Percentiles rank a stretch among this genome's conserved stretches.
phyloP scores from a whole-genome alignment of 2,113 vertebrate species.

The Okapia johnstoni region DNA sequence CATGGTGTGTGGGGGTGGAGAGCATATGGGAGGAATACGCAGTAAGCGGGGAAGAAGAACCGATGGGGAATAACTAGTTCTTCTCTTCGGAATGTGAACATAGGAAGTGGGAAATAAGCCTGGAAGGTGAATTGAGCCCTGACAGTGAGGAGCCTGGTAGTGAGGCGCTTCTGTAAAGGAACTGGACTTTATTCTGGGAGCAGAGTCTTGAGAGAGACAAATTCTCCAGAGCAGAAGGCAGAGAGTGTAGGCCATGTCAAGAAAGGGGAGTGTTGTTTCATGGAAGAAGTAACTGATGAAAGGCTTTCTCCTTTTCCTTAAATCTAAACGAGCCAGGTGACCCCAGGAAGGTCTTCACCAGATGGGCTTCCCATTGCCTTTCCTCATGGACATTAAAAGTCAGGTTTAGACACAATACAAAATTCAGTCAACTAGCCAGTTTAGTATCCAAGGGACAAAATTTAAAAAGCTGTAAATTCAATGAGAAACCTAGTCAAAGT shows the following conservation, averaged over 20 bases:
- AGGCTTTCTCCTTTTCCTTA: background rate
- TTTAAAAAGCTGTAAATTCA: background rate
- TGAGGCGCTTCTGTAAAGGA: background rate
- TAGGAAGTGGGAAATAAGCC: background rate
- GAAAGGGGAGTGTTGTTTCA: background rate
- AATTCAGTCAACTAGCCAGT: background rate
- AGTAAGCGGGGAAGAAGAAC: background rate
- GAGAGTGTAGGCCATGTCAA: background rate
- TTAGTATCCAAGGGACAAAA: background rate
- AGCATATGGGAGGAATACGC: background rate
- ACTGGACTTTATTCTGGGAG: background rate
- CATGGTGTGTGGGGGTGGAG: background rate
- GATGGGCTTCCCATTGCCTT: background rate
- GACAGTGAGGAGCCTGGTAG: background rate
- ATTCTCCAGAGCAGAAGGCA: background rate
- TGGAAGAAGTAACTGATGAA: background rate
- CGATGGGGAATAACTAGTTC: background rate
- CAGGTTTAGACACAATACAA: background rate
- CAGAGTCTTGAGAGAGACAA: background rate
- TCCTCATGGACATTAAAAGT: background rate
- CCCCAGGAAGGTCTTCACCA: background rate
- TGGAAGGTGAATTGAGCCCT: background rate
- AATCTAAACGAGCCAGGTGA: background rate
- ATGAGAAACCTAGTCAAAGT: background rate
- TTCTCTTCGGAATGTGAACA: background rate